Conservation (phyloP, 1,140 invertebrate genomes). For the Aphelenchoides besseyi region DNA sequence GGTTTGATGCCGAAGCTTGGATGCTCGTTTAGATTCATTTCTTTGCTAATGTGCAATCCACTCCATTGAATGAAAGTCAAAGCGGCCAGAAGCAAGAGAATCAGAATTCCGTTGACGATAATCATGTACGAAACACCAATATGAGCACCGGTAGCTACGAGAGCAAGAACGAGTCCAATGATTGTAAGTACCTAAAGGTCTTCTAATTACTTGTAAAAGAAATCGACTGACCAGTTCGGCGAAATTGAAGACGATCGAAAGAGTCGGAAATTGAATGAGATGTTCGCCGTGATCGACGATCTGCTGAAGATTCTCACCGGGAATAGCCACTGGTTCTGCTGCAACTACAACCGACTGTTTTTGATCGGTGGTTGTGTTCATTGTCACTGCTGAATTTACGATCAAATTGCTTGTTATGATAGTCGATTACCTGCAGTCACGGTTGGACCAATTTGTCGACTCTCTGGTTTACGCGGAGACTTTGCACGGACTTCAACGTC, state of each 20-base stretch:
- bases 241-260: not conserved
- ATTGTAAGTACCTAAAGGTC: not conserved
- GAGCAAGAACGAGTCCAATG: not conserved
- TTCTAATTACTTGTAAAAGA: not conserved
- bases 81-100: not conserved
- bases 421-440: constrained; percentile 1
- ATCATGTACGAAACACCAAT: not conserved
- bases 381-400: not conserved
- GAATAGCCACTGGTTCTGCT: not conserved
- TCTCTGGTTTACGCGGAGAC: not conserved
- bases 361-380: not conserved
- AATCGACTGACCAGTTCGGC: not conserved
- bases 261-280: not conserved
- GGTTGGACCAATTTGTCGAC: not conserved
- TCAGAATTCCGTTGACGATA: not conserved
- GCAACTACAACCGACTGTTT: not conserved
- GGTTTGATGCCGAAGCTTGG: not conserved
- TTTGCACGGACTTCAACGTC: no score
- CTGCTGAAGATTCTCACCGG: not conserved
- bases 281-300: not conserved
- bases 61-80: not conserved
- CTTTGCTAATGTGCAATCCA: not conserved
- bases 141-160: not conserved
- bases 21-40: not conserved
- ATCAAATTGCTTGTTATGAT: not conserved